These are phyloP conservation scores for Ommatoiulus sabulosus DNA, from an alignment of 2,888 invertebrate species.

Conservation along the genomic window DNA sequence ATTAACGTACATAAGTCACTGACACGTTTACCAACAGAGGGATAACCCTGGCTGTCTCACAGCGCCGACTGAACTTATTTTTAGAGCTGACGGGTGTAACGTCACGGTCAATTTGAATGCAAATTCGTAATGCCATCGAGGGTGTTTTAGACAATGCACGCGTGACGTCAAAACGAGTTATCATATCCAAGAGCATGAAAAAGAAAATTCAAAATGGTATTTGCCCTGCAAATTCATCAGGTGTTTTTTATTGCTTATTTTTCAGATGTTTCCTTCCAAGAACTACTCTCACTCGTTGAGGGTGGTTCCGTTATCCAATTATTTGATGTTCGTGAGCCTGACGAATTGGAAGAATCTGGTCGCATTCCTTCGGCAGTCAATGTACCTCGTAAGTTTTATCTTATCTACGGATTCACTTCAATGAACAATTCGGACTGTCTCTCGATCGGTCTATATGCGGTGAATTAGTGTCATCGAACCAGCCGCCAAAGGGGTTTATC, in stretches of 20 bases:
- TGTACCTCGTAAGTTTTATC: slow-evolving; percentile 50
- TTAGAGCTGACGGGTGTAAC: neutral
- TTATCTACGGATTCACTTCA: neutral
- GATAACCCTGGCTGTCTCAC: neutral
- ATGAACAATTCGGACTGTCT: too few species aligned
- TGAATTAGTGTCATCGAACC: too few species aligned
- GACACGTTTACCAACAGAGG: too few species aligned
- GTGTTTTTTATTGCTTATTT: neutral
- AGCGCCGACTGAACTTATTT: neutral
- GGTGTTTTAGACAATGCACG: neutral
- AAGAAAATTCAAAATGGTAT: neutral
- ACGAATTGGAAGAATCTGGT: slow-evolving; percentile 51
- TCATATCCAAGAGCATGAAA: neutral
- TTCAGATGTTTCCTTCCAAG: slow-evolving; percentile 47
- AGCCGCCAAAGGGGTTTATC: too few species aligned
- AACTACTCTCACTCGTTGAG: slow-evolving; percentile 53
- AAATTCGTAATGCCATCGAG: neutral
- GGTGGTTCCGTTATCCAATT: neutral
- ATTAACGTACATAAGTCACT: too few species aligned
- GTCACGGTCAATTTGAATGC: neutral
- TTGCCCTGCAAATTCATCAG: neutral
- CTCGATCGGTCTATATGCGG: too few species aligned
- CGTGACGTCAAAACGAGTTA: neutral
- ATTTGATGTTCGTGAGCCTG: slow-evolving; percentile 51
- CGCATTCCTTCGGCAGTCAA: slow-evolving; percentile 45